Base-by-base conservation (phyloP, 2,797 vertebrate species). In the Microchirus variegatus region DNA sequence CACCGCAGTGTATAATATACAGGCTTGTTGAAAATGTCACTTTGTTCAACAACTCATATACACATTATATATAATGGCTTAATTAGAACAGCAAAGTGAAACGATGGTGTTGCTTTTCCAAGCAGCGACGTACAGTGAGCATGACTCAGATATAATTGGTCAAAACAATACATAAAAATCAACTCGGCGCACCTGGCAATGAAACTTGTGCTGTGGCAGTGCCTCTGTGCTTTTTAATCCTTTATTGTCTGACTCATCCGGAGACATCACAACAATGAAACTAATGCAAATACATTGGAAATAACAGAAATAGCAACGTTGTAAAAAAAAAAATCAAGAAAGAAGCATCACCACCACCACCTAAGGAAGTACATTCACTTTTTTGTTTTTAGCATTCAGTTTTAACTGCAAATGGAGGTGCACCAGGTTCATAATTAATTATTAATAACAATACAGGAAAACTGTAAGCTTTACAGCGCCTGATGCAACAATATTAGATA, bases 371-470 rank as follows among this genome's bases (percentile, higher is more conserved):
- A 17, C 61, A 75, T 69, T 63, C 53, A 52, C 48, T 31, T 31
- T 31, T 31, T 61, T n/a, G n/a, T 72, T 73, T 75, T 56, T 79
- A 78, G 59, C 42, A 77, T 68, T 74, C 42, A 50, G 45, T 59
- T 53, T 81, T 51, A 60, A 67, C 61, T 64, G 70, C 46, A 63
- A 66, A 47, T 45, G 18, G 69, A 69, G 62, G 46, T 77, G 59
- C 63, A 72, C 75, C 53, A 61, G 49, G 56, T 71, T 73, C 41
- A 46, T 50, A 37, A 68, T 78, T 44, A 82, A 85, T 78, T 77
- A 83, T 80, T 69, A 51, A 88, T 73, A 47, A 36, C 51, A 67
- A 70, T 64, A 57, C 41, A 51, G 49, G 41, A 65, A 52, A 71
- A 72, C 43, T 55, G n/a, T 43, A 53, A 58, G 59, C 59, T 70